Evolutionary conservation across 2,888 invertebrate species (phyloP).

Genomic region (Creontiades dilutus): DNA sequence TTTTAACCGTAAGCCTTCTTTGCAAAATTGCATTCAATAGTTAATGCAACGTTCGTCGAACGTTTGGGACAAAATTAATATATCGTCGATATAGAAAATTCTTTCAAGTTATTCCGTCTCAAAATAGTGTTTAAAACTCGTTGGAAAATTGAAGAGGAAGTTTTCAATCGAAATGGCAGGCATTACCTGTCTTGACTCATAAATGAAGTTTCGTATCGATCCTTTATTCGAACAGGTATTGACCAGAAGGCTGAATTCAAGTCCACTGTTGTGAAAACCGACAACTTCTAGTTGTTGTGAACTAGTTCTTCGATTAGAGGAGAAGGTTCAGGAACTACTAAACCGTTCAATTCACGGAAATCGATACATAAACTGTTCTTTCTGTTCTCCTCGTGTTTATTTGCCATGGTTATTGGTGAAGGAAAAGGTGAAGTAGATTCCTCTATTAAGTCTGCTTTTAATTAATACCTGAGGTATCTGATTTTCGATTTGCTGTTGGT

Average conservation of each 20-base stretch:
- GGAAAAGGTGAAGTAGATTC: constrained; percentile 64
- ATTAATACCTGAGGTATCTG: constrained; percentile 61
- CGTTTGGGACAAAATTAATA: constrained; percentile 71
- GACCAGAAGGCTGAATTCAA: constrained; percentile 74
- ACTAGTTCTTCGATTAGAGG: constrained; percentile 72
- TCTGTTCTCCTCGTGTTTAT: constrained; percentile 6
- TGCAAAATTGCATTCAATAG: constrained; percentile 65
- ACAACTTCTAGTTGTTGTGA: constrained; percentile 70
- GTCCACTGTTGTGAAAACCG: constrained; percentile 73
- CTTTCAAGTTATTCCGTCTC: constrained; percentile 47
- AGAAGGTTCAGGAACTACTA: constrained; percentile 71
- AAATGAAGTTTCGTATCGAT: constrained; percentile 75
- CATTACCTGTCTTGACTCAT: constrained; percentile 75
- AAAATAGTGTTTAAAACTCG: constrained; percentile 65
- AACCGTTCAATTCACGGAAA: constrained; percentile 60
- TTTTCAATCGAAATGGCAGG: constrained; percentile 75
- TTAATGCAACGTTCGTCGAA: constrained; percentile 64
- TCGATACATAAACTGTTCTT: constrained; percentile 65
- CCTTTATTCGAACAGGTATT: constrained; percentile 74
- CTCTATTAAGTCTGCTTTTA: constrained; percentile 61
- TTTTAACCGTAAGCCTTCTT: constrained; percentile 72
- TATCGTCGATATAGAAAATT: constrained; percentile 70
- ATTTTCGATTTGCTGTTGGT: constrained; percentile 71
- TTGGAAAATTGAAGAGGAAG: constrained; percentile 71
- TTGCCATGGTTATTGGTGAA: constrained; percentile 55